Evolutionary conservation across 2,888 invertebrate species (phyloP).

Genomic region (Leucoma salicis): DNA sequence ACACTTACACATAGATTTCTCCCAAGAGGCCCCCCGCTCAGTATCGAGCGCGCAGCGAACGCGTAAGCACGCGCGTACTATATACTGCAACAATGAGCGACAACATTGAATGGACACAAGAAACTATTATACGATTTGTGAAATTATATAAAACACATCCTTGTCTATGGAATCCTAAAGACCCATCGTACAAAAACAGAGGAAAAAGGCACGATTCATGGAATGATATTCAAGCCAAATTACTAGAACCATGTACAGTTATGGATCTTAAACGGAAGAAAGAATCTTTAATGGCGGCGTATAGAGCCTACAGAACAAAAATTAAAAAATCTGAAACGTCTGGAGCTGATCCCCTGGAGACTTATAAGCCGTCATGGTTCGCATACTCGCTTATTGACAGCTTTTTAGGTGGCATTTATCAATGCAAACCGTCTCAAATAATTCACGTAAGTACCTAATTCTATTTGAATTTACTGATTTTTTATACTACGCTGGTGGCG

Average conservation of each 20-base stretch:
- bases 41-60: too few relatives aligned
- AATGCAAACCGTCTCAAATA: not conserved
- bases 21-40: too few relatives aligned
- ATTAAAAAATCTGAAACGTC: not conserved
- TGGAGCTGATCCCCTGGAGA: not conserved
- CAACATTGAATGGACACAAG: not conserved
- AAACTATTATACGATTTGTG: not conserved
- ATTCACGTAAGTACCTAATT: too few relatives aligned
- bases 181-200: not conserved
- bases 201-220: too few relatives aligned
- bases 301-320: not conserved
- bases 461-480: too few relatives aligned
- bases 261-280: not conserved
- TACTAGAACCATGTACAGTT: not conserved
- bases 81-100: too few relatives aligned
- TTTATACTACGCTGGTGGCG: too few relatives aligned
- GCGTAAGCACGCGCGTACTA: too few relatives aligned
- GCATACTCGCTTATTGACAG: not conserved
- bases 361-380: not conserved
- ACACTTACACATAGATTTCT: too few relatives aligned
- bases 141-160: not conserved
- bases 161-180: not conserved
- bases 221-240: too few relatives aligned
- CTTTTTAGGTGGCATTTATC: not conserved
- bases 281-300: slow-evolving; percentile 7